Base-by-base conservation (phyloP, 2,113 vertebrate genomes). In the Crotalus tigris region DNA sequence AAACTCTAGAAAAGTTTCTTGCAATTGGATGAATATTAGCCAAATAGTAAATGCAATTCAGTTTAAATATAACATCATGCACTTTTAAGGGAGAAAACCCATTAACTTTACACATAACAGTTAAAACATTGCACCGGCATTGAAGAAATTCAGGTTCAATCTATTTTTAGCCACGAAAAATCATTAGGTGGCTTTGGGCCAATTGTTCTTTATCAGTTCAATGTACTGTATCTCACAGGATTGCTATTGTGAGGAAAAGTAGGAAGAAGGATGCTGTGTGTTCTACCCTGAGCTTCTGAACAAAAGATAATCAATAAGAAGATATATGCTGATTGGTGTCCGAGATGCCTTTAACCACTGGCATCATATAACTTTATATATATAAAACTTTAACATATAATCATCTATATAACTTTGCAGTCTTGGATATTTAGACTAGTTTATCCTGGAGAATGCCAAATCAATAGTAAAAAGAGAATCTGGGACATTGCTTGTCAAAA, bases 51-150 rank as follows among this genome's bases (percentile, higher is more conserved):
- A 33, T 3, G 64, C 13, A 75, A 7, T 75, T 75, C n/a, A 33
- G 13, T 75, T 75, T 75, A 75, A 75, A 75, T 75, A 13, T 33
- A 64, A 75, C 17, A 33, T 33, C 10, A 29, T n/a, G n/a, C 2
- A 33, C 64, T 33, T 75, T 75, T 0, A 2, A 5, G n/a, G 15
- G 0, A 3, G 1, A 17, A 33, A 17, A 75, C 0, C 2, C n/a
- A 33, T 33, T 75, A 33, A 75, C 5, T 33, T 75, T n/a, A 33
- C 69, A 75, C 15, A 75, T 5, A n/a, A 75, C 64, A 64, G 4
- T 64, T 57, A 26, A 11, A 4, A 64, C 4, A 17, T 33, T 33
- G 13, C n/a, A 33, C n/a, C 8, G 69, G n/a, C 69, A 75, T 17
- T 75, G 69, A 5, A 75, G 69, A n/a, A 75, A n/a, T 64, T 64